Percentiles rank a stretch among this genome's conserved stretches.
These are phyloP conservation scores for Dasysyrphus albostriatus DNA, from an alignment of 2,888 invertebrate species.

Conservation along the genomic window DNA sequence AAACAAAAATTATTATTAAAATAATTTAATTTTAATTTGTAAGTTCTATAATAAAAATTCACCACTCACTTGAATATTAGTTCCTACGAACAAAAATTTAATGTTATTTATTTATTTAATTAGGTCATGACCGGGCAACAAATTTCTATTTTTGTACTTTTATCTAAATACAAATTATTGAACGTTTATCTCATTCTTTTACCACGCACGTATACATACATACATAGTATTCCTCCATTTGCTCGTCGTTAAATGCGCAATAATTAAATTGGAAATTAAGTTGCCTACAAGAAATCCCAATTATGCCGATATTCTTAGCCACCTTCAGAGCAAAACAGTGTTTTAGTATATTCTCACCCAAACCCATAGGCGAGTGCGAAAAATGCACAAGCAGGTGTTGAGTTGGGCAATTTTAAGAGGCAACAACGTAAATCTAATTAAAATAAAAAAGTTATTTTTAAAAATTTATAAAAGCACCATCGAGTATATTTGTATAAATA, in stretches of 20 bases:
- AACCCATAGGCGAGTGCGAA: conserved; percentile 44
- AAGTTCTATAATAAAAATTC: too few species aligned
- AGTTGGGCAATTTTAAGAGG: not conserved
- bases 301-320: conserved; percentile 17
- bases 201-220: not conserved
- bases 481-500: conserved; percentile 20
- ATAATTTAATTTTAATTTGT: too few species aligned
- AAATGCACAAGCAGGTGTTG: conserved; percentile 64
- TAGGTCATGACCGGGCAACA: not conserved
- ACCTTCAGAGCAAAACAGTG: not conserved
- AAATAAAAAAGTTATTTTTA: conserved; percentile 59
- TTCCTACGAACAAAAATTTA: too few species aligned
- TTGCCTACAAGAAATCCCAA: conserved; percentile 6
- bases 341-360: not conserved
- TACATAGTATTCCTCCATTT: not conserved
- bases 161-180: not conserved
- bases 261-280: conserved; percentile 7
- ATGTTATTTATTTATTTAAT: too few species aligned
- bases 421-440: conserved; percentile 47
- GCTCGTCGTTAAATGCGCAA: not conserved
- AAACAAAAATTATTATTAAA: too few species aligned
- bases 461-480: conserved; percentile 10
- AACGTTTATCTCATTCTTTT: conserved; percentile 1
- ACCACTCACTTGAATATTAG: too few species aligned
- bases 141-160: conserved; percentile 1